These are phyloP conservation scores for Hipparchia semele DNA, from an alignment of 2,888 invertebrate species.

Conservation along the genomic window DNA sequence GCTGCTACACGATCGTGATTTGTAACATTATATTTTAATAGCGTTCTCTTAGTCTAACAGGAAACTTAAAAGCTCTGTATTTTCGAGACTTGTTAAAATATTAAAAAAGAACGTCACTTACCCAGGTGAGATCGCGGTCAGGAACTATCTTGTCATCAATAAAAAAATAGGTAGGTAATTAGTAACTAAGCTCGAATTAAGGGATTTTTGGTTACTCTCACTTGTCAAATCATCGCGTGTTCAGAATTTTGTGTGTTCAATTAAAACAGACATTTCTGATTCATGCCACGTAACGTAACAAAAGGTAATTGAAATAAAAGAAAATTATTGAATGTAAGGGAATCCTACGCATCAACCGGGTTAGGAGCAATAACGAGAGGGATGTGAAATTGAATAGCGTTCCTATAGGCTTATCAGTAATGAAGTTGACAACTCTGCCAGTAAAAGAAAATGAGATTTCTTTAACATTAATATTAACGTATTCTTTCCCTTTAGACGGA, in stretches of 20 bases:
- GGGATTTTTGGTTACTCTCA: no score
- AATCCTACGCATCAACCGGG: background rate
- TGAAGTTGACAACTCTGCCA: background rate
- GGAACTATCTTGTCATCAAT: no score
- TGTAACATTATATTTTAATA: no score
- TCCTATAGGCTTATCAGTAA: conserved; percentile 11
- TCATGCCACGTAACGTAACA: background rate
- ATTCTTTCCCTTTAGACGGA: conserved; percentile 82
- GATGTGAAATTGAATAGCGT: background rate
- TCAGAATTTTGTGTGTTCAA: no score
- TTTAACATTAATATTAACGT: background rate
- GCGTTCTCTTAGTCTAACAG: no score
- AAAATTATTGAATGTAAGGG: background rate
- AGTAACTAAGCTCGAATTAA: no score
- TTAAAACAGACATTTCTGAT: background rate
- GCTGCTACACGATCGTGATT: no score
- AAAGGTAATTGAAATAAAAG: background rate
- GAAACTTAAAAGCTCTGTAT: no score
- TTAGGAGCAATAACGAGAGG: background rate
- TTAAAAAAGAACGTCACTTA: no score
- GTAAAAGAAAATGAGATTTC: conserved; percentile 1
- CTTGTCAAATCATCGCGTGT: no score
- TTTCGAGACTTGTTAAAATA: no score
- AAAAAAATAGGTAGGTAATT: background rate
- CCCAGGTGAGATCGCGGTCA: no score